phyloP scores from a whole-genome alignment of 2,113 vertebrate species.

The Pachycephala philippinensis region DNA sequence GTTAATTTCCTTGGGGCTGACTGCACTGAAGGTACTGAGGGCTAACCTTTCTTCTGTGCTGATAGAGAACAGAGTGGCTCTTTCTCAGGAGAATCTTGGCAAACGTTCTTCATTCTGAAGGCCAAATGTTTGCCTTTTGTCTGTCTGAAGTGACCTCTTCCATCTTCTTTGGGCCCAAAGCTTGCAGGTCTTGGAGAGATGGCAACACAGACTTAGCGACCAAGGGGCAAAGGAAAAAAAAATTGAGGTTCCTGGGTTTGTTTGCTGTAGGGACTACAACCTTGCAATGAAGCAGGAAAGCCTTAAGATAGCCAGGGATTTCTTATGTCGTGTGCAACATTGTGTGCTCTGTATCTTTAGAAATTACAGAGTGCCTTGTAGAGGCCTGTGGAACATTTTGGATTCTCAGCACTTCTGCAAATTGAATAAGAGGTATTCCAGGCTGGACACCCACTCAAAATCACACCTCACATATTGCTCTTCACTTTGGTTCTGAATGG shows the following conservation, averaged over 20 bases:
- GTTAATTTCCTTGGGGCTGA: background rate
- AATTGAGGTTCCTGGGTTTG: background rate
- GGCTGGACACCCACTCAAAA: background rate
- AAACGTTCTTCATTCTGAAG: background rate
- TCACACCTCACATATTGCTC: background rate
- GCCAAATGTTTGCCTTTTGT: background rate
- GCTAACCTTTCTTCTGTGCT: background rate
- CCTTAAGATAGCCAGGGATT: background rate
- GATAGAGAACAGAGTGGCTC: background rate
- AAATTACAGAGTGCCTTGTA: background rate
- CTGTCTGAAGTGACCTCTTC: background rate
- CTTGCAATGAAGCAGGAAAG: background rate
- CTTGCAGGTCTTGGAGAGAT: background rate
- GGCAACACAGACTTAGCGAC: background rate
- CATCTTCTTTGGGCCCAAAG: background rate
- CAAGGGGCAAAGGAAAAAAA: background rate
- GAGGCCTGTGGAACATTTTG: background rate
- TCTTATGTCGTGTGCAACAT: background rate
- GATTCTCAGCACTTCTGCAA: background rate
- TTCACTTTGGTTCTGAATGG: background rate
- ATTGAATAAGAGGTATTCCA: background rate
- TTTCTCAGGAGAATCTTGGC: background rate
- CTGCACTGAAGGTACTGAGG: background rate
- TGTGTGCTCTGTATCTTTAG: background rate
- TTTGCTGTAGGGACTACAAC: background rate